Evolutionary conservation across 2,888 invertebrate genomes (phyloP).

Genomic region (Eilema griseolum): DNA sequence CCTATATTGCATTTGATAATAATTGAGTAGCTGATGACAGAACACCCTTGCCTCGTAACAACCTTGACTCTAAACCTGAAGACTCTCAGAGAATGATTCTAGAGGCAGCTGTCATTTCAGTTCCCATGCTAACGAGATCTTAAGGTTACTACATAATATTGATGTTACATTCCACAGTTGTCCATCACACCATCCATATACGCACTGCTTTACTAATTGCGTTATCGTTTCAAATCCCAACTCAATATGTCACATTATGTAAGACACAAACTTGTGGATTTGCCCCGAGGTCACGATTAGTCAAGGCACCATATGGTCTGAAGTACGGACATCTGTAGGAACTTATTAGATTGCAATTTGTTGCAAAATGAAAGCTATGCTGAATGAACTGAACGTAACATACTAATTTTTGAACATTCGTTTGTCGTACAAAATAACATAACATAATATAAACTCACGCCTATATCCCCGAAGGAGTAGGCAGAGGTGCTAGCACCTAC

Average conservation of each 20-base stretch:
- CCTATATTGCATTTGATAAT: no score
- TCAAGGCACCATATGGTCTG: constrained; percentile 12
- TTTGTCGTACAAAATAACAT: background rate
- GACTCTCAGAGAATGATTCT: no score
- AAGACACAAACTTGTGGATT: constrained; percentile 5
- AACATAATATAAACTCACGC: no score
- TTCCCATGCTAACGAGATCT: no score
- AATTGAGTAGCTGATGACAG: no score
- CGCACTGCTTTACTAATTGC: constrained; percentile 19
- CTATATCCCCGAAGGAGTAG: no score
- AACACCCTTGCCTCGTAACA: no score
- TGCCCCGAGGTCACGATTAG: constrained; percentile 14
- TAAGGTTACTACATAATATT: no score
- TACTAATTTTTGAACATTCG: background rate
- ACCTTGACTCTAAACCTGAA: no score
- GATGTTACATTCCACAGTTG: background rate
- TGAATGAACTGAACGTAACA: constrained; percentile 4
- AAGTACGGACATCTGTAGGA: constrained; percentile 18
- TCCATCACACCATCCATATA: background rate
- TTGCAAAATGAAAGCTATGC: background rate
- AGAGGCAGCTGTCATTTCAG: no score
- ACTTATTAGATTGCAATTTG: constrained; percentile 4
- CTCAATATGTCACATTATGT: constrained; percentile 14
- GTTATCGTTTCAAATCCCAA: constrained; percentile 10
- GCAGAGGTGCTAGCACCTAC: no score